Percentiles rank a stretch among this genome's conserved stretches.
Conservation (phyloP, 1,140 invertebrate species). For the Hyles euphorbiae region DNA sequence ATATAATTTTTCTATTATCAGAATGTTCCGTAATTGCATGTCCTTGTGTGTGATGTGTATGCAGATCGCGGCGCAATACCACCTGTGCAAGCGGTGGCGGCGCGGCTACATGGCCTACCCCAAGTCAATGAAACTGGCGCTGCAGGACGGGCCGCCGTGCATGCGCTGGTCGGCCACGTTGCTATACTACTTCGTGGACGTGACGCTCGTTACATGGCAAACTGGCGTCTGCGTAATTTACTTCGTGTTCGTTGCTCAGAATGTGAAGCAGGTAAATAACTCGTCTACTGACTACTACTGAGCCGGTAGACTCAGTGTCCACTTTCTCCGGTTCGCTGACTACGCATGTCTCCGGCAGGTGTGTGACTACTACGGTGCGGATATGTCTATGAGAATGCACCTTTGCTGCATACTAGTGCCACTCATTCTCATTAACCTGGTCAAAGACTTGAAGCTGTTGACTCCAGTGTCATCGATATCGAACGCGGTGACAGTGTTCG, state of each 20-base stretch:
- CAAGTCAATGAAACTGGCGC: slow-evolving; percentile 76
- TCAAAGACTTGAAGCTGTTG: slow-evolving; percentile 83
- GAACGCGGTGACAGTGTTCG: slow-evolving; percentile 80
- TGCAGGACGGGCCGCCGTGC: slow-evolving; percentile 76
- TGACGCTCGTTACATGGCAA: slow-evolving; percentile 87
- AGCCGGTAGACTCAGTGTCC: not conserved
- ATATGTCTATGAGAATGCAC: slow-evolving; percentile 71
- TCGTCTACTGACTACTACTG: not conserved
- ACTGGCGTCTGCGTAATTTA: slow-evolving; percentile 92
- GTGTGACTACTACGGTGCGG: slow-evolving; percentile 38
- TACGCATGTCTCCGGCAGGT: slow-evolving; percentile 27
- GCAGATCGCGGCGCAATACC: slow-evolving; percentile 79
- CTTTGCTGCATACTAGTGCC: slow-evolving; percentile 82
- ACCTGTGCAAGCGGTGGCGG: slow-evolving; percentile 80
- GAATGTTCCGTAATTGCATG: not conserved
- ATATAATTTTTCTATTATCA: too few relatives aligned
- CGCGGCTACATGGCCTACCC: slow-evolving; percentile 80
- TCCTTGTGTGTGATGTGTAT: not conserved
- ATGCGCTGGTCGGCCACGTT: slow-evolving; percentile 60
- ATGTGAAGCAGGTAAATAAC: slow-evolving; percentile 79
- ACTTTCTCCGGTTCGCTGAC: not conserved
- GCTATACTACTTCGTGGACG: slow-evolving; percentile 76
- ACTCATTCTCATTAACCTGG: slow-evolving; percentile 83
- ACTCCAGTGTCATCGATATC: slow-evolving; percentile 85
- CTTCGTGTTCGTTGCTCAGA: slow-evolving; percentile 87